Evolutionary conservation across 2,888 invertebrate genomes (phyloP).

Genomic region (Aricia artaxerxes): DNA sequence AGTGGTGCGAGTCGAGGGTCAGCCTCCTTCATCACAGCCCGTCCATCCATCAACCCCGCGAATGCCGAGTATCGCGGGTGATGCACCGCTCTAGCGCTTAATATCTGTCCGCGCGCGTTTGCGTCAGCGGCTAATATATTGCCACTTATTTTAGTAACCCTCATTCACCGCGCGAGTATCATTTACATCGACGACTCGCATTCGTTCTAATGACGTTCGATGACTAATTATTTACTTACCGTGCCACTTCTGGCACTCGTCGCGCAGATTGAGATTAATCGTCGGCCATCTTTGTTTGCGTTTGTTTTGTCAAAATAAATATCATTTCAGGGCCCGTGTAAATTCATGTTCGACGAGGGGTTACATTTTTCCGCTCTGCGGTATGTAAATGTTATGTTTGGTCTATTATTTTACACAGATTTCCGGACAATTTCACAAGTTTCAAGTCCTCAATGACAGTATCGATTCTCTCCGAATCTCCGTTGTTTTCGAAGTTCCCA

Average conservation of each 20-base stretch:
- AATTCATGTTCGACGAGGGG: not conserved
- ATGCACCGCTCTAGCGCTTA: slow-evolving; percentile 71
- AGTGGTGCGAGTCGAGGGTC: not conserved
- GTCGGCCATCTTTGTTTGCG: slow-evolving; percentile 43
- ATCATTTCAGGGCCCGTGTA: slow-evolving; percentile 3
- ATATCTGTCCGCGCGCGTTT: slow-evolving; percentile 77
- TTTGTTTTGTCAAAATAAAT: slow-evolving; percentile 34
- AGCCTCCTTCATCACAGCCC: not conserved
- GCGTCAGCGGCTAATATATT: slow-evolving; percentile 76
- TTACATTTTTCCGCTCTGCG: not conserved
- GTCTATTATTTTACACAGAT: not conserved
- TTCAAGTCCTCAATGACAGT: not conserved
- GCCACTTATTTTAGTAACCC: slow-evolving; percentile 76
- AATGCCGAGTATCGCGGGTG: slow-evolving; percentile 37
- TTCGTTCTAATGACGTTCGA: slow-evolving; percentile 63
- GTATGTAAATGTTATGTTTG: not conserved
- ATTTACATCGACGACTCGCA: slow-evolving; percentile 61
- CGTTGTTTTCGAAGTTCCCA: not conserved
- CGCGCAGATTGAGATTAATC: slow-evolving; percentile 51
- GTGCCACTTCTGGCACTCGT: slow-evolving; percentile 37
- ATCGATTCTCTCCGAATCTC: not conserved
- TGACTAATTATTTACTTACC: slow-evolving; percentile 55
- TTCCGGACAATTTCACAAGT: not conserved
- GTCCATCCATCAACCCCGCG: slow-evolving; percentile 1
- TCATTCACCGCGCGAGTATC: slow-evolving; percentile 68